Percentiles rank a stretch among this genome's conserved stretches.
Evolutionary conservation across 2,888 invertebrate genomes (phyloP).

Genomic region (Troides aeacus): DNA sequence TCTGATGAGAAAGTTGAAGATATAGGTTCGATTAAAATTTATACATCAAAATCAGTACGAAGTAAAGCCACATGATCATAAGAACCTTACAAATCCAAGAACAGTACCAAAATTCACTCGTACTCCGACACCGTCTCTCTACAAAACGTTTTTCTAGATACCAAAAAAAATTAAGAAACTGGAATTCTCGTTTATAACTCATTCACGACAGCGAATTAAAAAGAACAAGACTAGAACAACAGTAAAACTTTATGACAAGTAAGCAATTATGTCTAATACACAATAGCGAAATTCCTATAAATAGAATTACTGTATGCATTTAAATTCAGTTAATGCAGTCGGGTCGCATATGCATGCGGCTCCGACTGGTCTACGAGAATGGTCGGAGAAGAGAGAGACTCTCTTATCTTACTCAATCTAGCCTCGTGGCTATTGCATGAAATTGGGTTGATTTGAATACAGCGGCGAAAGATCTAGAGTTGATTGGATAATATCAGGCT

Average conservation of each 20-base stretch:
- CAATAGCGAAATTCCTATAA: not conserved
- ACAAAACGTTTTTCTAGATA: not conserved
- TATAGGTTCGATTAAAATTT: not conserved
- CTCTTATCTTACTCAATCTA: not conserved
- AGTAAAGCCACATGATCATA: not conserved
- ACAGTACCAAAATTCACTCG: not conserved
- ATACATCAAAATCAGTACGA: not conserved
- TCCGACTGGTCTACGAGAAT: conserved; percentile 4
- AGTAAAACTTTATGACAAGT: not conserved
- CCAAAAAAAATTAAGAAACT: not conserved
- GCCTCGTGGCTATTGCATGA: not conserved
- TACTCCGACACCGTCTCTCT: not conserved
- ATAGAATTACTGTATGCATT: not conserved
- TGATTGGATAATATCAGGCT: not conserved
- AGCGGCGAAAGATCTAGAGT: not conserved
- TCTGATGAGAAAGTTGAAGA: not conserved
- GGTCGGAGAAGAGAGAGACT: conserved; percentile 7
- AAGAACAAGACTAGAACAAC: not conserved
- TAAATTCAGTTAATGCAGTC: not conserved
- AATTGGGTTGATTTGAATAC: not conserved
- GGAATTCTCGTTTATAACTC: not conserved
- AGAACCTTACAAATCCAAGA: not conserved
- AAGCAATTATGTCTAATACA: not conserved
- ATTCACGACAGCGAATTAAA: not conserved
- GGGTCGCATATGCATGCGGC: not conserved